Percentiles rank a stretch among this genome's conserved stretches.
These are phyloP conservation scores for Cephus sareptanus DNA, from an alignment of 2,888 invertebrate genomes.

Conservation along the genomic window DNA sequence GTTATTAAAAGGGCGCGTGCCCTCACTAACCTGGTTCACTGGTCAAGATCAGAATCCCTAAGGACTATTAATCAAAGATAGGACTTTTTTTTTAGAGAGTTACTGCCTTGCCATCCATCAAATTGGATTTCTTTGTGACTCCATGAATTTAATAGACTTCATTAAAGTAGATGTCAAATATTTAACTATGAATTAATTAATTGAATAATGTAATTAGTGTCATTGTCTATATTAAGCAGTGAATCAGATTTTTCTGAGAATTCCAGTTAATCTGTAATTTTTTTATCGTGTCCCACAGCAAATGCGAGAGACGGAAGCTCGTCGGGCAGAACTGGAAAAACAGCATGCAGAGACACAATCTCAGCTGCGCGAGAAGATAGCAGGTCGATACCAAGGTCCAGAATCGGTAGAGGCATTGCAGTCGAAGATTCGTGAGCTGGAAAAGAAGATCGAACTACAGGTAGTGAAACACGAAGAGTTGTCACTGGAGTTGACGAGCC, in stretches of 20 bases:
- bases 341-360: constrained; percentile 82
- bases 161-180: background rate
- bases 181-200: background rate
- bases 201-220: background rate
- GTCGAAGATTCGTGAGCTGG: constrained; percentile 87
- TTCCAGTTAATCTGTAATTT: background rate
- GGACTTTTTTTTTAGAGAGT: background rate
- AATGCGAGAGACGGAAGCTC: constrained; percentile 83
- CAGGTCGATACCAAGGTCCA: constrained; percentile 70
- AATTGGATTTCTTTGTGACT: background rate
- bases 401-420: constrained; percentile 80
- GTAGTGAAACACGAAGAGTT: constrained; percentile 86
- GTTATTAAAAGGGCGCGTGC: background rate
- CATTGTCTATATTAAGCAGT: background rate
- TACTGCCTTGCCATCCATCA: background rate
- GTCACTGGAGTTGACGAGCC: constrained; percentile 84
- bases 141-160: background rate
- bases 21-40: background rate
- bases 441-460: constrained; percentile 85
- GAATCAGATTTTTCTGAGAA: background rate
- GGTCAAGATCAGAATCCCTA: background rate
- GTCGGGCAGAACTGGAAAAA: constrained; percentile 80
- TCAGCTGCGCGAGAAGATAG: constrained; percentile 71
- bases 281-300: constrained; percentile 65
- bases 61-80: background rate